phyloP scores from a whole-genome alignment of 92 coral and sea anemone species.

The Parazoanthus swiftii region DNA sequence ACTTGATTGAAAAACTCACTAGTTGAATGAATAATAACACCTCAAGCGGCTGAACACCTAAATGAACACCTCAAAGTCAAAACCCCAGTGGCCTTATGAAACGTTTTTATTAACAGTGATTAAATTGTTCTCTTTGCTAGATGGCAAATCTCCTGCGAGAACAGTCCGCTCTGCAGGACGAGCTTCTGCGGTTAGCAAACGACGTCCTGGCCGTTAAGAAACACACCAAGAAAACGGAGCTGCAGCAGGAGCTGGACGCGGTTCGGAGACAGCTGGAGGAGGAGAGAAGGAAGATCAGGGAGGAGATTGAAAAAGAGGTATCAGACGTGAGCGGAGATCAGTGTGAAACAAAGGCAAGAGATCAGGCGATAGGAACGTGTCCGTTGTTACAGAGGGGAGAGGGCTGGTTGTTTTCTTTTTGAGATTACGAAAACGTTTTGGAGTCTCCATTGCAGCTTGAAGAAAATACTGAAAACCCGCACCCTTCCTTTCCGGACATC shows the following conservation, averaged over 20 bases:
- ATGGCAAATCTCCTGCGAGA: slow-evolving; percentile 68
- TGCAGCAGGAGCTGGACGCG: slow-evolving; percentile 38
- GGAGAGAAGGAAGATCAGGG: slow-evolving; percentile 42
- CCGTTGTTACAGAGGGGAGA: not conserved
- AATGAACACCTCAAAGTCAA: no score
- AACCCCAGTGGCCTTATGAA: no score
- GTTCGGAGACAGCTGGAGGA: slow-evolving; percentile 46
- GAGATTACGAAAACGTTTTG: no score
- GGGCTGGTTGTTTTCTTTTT: no score
- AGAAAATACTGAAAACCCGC: no score
- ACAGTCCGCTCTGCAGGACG: slow-evolving; percentile 56
- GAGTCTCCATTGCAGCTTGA: no score
- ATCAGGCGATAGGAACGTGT: no score
- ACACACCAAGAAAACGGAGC: slow-evolving; percentile 43
- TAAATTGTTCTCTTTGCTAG: slow-evolving; percentile 10
- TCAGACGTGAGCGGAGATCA: not conserved
- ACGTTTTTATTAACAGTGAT: not conserved
- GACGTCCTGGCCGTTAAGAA: slow-evolving; percentile 51
- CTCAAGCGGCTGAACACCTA: no score
- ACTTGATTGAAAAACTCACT: no score
- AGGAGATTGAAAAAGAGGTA: slow-evolving; percentile 61
- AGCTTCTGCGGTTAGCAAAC: slow-evolving; percentile 54
- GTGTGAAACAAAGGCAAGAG: not conserved
- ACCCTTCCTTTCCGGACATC: no score
- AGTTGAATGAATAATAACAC: no score